Evolutionary conservation across 1,140 invertebrate species (phyloP).

Genomic region (Drosophila bocqueti): DNA sequence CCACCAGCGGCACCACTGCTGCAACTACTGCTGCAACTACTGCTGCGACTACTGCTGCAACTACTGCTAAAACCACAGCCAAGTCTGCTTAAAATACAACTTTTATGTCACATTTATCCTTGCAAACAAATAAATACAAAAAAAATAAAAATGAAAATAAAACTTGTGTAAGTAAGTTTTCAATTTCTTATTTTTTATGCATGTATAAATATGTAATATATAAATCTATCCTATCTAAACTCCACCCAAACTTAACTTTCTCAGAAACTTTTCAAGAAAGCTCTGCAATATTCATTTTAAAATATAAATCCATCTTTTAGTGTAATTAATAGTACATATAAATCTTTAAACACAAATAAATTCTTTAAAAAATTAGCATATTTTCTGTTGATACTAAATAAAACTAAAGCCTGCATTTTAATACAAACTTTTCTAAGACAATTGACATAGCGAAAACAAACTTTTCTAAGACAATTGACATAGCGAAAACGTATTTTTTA

Average conservation of each 20-base stretch:
- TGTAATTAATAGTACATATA: neutral
- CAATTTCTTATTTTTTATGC: neutral
- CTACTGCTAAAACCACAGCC: neutral
- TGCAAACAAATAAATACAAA: conserved; percentile 12
- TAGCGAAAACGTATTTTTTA: no score
- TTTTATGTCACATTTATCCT: neutral
- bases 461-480: neutral
- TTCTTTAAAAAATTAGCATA: neutral
- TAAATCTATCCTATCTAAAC: neutral
- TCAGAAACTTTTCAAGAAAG: neutral
- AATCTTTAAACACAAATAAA: no score
- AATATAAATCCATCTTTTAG: neutral
- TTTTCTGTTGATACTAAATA: neutral
- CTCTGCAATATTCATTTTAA: neutral
- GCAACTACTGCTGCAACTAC: neutral
- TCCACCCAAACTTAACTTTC: neutral
- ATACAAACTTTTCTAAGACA: no score
- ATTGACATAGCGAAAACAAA: no score
- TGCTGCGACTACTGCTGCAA: no score
- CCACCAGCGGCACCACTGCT: neutral
- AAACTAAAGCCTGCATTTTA: neutral
- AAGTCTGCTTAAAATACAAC: neutral
- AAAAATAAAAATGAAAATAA: neutral
- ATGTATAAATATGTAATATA: neutral
- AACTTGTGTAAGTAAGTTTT: no score